Base-by-base conservation (phyloP, 1,140 invertebrate species). In the Philotrypesis tridentata region DNA sequence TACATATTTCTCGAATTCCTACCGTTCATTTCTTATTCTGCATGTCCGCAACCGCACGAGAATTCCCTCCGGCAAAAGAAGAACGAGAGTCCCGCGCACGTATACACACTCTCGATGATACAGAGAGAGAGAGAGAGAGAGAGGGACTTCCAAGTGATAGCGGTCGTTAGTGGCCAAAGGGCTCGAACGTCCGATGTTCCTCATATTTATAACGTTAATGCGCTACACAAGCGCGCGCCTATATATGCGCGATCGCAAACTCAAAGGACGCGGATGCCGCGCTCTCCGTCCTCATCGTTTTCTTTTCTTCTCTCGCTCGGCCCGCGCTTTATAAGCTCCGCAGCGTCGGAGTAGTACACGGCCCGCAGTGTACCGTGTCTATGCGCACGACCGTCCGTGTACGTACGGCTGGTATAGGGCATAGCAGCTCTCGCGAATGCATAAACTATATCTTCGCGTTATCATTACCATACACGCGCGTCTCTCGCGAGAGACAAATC, bases 151-250 rank as follows among this genome's bases (percentile, higher is more conserved):
- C 85, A 84, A 86, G 84, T 72, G 84, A 84, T 85, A 75, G 81
- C 31, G 80, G 82, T 87, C 85, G 86, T 87, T 87, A 87, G 79
- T 67, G 79, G 25, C 75, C 75, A 25, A 67, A 21, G 78, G 78
- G 83, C 63, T 68, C 79, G 83, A n/a, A 84, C 71, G 76, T 68
- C 61, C 84, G 83, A 80, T 87, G 86, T 87, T 85, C 79, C 79
- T 43, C 84, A 84, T 88, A 88, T 88, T 86, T 88, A 87, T 88
- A 87, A 88, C 85, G 80, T 87, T 88, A 89, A 89, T 86, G 86
- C 84, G 85, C 82, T 87, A 85, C 86, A 86, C 84, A 85, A 82
- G 65, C 82, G 73, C 25, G 68, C 74, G 31, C 33, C 4, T 9
- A 21, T 4, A 21, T 4, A 14, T 17, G 48, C 17, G 48, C 48